Evolutionary conservation across 2,113 vertebrate genomes (phyloP), one percentile per base, ranked within the genome.

Genomic region (Mesoclemmys tuberculata): DNA sequence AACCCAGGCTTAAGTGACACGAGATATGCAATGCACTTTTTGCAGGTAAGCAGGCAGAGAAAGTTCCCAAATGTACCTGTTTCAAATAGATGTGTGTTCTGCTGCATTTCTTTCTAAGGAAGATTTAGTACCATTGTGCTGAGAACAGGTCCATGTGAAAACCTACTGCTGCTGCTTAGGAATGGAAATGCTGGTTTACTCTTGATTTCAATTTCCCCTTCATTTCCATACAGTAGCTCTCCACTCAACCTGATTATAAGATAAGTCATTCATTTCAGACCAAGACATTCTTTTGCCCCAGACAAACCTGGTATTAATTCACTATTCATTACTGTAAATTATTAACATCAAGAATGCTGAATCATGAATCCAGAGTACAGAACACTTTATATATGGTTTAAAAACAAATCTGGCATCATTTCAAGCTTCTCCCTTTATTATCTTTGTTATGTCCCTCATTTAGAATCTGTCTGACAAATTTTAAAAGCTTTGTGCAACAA

Each of bases 71-170:
- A 6, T 41, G 0, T 77, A 8, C 31, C 12, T 0, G 41, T 38
- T 4, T 21, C 10, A 61, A 1, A 0, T 2, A 27, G 68, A 52
- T 27, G 29, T 44, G 54, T 22, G 52, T 44, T 75, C 24, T 26
- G 46, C 71, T 22, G 79, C 58, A 27, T 51, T 48, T 35, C 11
- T 13, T 55, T 24, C 29, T 35, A n/a, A 4, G 49, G 41, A 80
- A 46, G 21, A 19, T 8, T 35, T 2, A 51, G 46, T 8, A 2
- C 0, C 1, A 12, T 18, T 38, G 80, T 71, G 41, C 38, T 44
- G 44, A 84, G 35, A 44, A 19, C 41, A 3, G 4, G n/a, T 88
- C 27, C 46, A 68, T 71, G 9, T 10, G 31, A 89, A 78, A 89
- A 51, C 35, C 51, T 24, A 27, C 82, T 86, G 74, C 35, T 75